These are phyloP conservation scores for Heterodera carotae DNA, from an alignment of 1,140 invertebrate species.

Conservation along the genomic window DNA sequence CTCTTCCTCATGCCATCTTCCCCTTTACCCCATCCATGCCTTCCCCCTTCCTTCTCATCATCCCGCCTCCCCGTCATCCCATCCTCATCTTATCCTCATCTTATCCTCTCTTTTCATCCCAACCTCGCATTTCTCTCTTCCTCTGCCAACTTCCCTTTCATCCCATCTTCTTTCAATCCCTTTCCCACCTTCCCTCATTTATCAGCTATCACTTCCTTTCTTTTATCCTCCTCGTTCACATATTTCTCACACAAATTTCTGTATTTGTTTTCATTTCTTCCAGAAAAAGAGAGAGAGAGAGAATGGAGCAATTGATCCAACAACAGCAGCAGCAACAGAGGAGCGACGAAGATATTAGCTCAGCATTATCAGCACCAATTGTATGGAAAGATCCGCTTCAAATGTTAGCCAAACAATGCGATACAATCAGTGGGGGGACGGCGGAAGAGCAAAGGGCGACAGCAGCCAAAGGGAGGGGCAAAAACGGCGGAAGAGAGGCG, in stretches of 20 bases:
- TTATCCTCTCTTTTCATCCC: not conserved
- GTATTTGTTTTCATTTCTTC: not conserved
- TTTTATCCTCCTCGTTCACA: not conserved
- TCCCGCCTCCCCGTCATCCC: not conserved
- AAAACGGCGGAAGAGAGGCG: too few species aligned
- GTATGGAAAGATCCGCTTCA: slow-evolving; percentile 29
- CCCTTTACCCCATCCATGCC: too few species aligned
- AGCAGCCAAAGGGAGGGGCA: slow-evolving; percentile 8
- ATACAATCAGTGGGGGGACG: slow-evolving; percentile 27
- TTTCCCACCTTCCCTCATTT: not conserved
- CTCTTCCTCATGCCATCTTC: not conserved
- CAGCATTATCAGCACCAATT: not conserved
- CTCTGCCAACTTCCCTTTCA: not conserved
- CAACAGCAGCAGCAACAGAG: slow-evolving; percentile 1
- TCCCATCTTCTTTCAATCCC: not conserved
- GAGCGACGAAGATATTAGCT: slow-evolving; percentile 2
- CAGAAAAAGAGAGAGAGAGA: not conserved
- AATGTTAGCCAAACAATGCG: slow-evolving; percentile 31
- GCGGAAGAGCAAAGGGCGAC: slow-evolving; percentile 5
- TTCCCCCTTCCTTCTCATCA: not conserved
- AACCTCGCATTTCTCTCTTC: not conserved
- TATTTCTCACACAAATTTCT: too few species aligned
- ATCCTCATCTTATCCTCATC: not conserved
- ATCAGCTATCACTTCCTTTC: not conserved
- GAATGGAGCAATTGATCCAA: slow-evolving; percentile 16